Conservation (phyloP, 2,888 invertebrate genomes). For the Idaea biselata region DNA sequence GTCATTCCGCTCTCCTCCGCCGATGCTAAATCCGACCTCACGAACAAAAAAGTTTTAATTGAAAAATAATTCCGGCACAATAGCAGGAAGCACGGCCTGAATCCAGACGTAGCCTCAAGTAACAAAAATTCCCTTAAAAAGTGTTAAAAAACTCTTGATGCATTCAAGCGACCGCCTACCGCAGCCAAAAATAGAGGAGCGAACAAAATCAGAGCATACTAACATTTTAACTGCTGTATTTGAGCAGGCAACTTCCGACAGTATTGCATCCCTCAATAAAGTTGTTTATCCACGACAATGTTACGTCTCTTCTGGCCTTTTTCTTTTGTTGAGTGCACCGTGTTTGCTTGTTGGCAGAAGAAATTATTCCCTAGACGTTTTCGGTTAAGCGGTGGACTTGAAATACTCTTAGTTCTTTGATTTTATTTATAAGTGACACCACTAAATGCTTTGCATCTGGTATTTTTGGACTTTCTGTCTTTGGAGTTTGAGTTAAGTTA, state of each 20-base stretch:
- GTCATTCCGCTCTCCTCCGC: neutral
- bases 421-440: neutral
- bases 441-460: neutral
- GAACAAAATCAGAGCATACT: slow-evolving; percentile 14
- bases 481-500: neutral
- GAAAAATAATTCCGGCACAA: slow-evolving; percentile 60
- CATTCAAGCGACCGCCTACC: slow-evolving; percentile 77
- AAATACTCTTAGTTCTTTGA: slow-evolving; percentile 31
- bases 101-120: slow-evolving; percentile 62
- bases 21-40: slow-evolving; percentile 11
- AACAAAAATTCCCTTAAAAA: slow-evolving; percentile 64
- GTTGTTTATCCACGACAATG: slow-evolving; percentile 13
- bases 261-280: neutral
- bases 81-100: slow-evolving; percentile 72
- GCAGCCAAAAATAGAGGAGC: slow-evolving; percentile 74
- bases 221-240: slow-evolving; percentile 5
- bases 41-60: slow-evolving; percentile 42
- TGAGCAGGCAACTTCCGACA: slow-evolving; percentile 16
- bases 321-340: slow-evolving; percentile 30
- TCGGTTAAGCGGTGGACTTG: slow-evolving; percentile 50
- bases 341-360: slow-evolving; percentile 68
- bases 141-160: slow-evolving; percentile 58
- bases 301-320: slow-evolving; percentile 22
- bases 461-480: neutral
- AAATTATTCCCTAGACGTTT: slow-evolving; percentile 62